These are phyloP conservation scores for Epizoanthus illoricatus DNA, from an alignment of 92 coral and sea anemone species.

Conservation along the genomic window DNA sequence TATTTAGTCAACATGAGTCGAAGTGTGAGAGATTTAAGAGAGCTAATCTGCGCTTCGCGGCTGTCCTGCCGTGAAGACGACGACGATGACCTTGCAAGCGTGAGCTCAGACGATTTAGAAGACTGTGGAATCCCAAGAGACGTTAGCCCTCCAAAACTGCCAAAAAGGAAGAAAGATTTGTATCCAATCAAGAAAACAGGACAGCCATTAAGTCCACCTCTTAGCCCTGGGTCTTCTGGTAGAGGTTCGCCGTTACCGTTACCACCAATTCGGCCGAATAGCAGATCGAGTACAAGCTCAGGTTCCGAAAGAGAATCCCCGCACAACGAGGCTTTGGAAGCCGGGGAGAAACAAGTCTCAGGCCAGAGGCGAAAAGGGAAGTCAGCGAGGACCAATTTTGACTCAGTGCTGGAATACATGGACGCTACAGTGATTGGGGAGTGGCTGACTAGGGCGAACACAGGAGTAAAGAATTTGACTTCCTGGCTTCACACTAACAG, in stretches of 20 bases:
- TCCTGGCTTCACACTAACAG: constrained; percentile 69
- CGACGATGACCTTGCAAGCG: constrained; percentile 36
- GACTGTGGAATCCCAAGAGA: constrained; percentile 32
- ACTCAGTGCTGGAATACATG: constrained; percentile 56
- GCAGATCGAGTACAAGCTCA: constrained; percentile 40
- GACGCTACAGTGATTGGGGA: constrained; percentile 78
- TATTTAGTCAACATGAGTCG: constrained; percentile 58
- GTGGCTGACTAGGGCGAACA: constrained; percentile 81
- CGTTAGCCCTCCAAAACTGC: constrained; percentile 66
- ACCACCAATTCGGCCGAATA: constrained; percentile 66
- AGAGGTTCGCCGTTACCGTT: constrained; percentile 76
- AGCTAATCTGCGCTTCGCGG: constrained; percentile 84
- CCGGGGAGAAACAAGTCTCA: constrained; percentile 27
- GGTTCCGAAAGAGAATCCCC: constrained; percentile 33
- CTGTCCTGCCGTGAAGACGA: constrained; percentile 87
- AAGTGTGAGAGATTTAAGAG: constrained; percentile 87
- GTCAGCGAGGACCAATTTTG: constrained; percentile 60
- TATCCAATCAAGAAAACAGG: constrained; percentile 39
- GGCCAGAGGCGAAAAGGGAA: constrained; percentile 34
- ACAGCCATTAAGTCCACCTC: constrained; percentile 56
- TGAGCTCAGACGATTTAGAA: constrained; percentile 32
- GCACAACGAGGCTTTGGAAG: not conserved
- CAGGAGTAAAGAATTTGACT: constrained; percentile 55
- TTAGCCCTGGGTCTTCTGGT: constrained; percentile 71
- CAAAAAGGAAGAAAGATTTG: constrained; percentile 52